Evolutionary conservation across 2,113 vertebrate genomes (phyloP), one percentile per base, ranked within the genome.

Genomic region (Paraplagusia blochii): DNA sequence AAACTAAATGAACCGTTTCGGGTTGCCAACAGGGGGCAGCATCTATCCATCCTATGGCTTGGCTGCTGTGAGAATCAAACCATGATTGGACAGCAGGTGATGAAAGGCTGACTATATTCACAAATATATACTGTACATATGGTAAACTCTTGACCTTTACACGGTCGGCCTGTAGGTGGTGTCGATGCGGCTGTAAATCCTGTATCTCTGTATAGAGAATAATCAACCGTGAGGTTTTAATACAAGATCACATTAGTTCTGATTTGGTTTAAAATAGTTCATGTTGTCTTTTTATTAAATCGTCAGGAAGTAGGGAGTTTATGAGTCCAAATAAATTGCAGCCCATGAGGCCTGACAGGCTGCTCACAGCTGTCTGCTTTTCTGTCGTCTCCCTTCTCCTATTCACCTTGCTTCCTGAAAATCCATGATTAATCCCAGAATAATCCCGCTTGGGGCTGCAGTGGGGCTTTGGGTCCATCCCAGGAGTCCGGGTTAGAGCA

Each of bases 21-120:
- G 1, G 11, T 0, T 8, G 34, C 1, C 87, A 85, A 76, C 74
- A 89, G 87, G 73, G 77, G 86, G 85, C 85, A 88, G 86, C 62
- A 83, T 78, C 35, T 52, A 42, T 66, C 61, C 79, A 77, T 64
- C 47, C 48, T 67, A 29, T 3, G 17, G 2, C 14, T 54, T 45
- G 29, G 58, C 58, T 45, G 15, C 35, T 33, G 44, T 71, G 48
- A 62, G 58, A 68, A 56, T 39, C 22, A 46, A 44, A 51, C 40
- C 51, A 58, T 63, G 9, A 43, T 60, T 57, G 56, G 36, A 36
- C 35, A 36, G 36, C 36, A 39, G 36, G 9, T 57, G 56, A 61
- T 76, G 63, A 29, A 6, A 29, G 22, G 22, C 22, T 29, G 22
- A 4, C 6, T 29, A 29, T 47, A 18, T 39, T 74, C 58, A 63